Evolutionary conservation across 2,797 vertebrate genomes (phyloP).

Genomic region (Sparidentex hasta): DNA sequence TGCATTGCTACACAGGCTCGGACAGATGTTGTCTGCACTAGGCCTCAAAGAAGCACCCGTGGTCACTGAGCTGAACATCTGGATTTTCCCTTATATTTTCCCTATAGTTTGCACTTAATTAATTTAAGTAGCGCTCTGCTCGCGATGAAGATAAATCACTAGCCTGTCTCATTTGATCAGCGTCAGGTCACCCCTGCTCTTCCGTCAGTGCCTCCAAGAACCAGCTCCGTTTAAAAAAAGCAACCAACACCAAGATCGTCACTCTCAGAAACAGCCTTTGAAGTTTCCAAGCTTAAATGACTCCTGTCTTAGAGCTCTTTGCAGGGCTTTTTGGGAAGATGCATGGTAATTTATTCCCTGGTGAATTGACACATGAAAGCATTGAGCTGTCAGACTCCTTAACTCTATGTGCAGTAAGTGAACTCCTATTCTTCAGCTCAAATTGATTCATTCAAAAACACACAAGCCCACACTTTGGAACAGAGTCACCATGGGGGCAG

Average conservation of each 20-base stretch:
- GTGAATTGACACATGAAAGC: constrained; percentile 42
- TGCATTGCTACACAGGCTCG: constrained; percentile 4
- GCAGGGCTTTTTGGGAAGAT: constrained; percentile 23
- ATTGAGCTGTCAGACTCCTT: constrained; percentile 21
- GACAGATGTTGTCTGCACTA: constrained; percentile 11
- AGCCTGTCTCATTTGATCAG: constrained; percentile 36
- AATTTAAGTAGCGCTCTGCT: constrained; percentile 11
- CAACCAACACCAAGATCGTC: constrained; percentile 25
- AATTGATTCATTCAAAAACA: constrained; percentile 26
- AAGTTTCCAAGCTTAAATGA: constrained; percentile 40
- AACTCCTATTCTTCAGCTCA: constrained; percentile 13
- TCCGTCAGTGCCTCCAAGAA: constrained; percentile 36
- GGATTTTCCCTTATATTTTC: constrained; percentile 1
- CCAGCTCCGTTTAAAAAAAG: constrained; percentile 31
- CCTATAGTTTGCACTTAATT: constrained; percentile 14
- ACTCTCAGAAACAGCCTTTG: constrained; percentile 40
- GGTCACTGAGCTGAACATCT: constrained; percentile 39
- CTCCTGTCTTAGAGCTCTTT: constrained; percentile 18
- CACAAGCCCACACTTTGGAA: not conserved
- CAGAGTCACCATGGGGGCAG: not conserved
- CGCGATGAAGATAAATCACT: constrained; percentile 26
- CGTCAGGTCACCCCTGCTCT: constrained; percentile 25
- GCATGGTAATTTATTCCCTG: constrained; percentile 43
- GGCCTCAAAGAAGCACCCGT: not conserved
- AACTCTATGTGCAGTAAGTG: not conserved